phyloP scores from a whole-genome alignment of 2,797 vertebrate species.

The Emydoidea blandingii region DNA sequence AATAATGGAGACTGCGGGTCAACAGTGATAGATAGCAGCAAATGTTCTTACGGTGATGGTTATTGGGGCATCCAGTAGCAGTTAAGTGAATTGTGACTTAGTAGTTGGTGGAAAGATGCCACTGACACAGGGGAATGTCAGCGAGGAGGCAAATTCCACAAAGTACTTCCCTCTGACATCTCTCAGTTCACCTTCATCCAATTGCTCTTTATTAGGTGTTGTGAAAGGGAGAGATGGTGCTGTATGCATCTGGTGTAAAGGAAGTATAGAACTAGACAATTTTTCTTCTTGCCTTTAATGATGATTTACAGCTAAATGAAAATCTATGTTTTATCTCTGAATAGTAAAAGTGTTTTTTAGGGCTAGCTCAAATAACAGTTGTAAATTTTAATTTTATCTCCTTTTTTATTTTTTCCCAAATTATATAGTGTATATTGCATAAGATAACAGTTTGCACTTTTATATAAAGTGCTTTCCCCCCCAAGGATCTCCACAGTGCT shows the following conservation, averaged over 20 bases:
- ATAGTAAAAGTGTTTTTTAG: not conserved
- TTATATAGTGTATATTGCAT: not conserved
- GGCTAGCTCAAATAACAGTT: not conserved
- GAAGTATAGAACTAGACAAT: not conserved
- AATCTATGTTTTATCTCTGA: too few species aligned
- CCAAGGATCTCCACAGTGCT: rapidly evolving
- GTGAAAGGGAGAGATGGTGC: not conserved
- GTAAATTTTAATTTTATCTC: not conserved
- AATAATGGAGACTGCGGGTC: rapidly evolving
- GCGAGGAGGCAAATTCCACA: not conserved
- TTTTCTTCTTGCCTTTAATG: not conserved
- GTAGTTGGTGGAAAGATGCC: not conserved
- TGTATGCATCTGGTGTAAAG: not conserved
- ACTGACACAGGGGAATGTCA: not conserved
- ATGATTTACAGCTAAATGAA: not conserved
- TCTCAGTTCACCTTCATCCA: not conserved
- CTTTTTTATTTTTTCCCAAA: not conserved
- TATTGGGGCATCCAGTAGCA: not conserved
- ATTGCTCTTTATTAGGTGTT: not conserved
- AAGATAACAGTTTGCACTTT: not conserved
- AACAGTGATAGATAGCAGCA: not conserved
- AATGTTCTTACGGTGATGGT: not conserved
- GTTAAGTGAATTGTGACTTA: not conserved
- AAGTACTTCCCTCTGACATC: not conserved
- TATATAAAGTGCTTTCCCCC: not conserved